These are phyloP conservation scores for Drosophila testacea DNA, from an alignment of 2,888 invertebrate genomes.

Conservation along the genomic window DNA sequence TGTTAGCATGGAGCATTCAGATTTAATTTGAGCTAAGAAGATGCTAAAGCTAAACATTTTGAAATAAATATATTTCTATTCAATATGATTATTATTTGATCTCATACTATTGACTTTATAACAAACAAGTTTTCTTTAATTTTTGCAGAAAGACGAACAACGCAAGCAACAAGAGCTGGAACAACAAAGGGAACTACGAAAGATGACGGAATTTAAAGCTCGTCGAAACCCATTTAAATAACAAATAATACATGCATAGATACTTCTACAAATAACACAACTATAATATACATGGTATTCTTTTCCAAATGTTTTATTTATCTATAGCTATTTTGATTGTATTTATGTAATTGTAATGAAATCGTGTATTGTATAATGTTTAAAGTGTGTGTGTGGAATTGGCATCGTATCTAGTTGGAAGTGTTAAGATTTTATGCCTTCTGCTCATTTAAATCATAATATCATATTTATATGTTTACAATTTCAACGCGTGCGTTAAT, in stretches of 20 bases:
- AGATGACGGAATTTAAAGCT: slow-evolving; percentile 83
- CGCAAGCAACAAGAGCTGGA: slow-evolving; percentile 79
- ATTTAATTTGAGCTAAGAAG: too few species aligned
- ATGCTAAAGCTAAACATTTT: too few species aligned
- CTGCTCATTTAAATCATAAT: background rate
- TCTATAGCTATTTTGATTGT: slow-evolving; percentile 8
- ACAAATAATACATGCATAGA: slow-evolving; percentile 20
- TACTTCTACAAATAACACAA: slow-evolving; percentile 10
- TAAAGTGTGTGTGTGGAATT: too few species aligned
- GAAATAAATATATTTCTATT: background rate
- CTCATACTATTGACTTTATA: background rate
- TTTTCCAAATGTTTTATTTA: slow-evolving; percentile 5
- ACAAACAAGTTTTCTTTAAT: background rate
- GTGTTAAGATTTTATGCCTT: background rate
- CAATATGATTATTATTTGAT: background rate
- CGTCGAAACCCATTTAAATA: slow-evolving; percentile 84
- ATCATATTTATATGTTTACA: slow-evolving; percentile 8
- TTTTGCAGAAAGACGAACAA: slow-evolving; percentile 82
- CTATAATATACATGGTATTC: slow-evolving; percentile 1
- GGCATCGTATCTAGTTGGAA: background rate
- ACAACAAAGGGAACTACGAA: slow-evolving; percentile 80
- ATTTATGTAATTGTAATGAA: slow-evolving; percentile 11
- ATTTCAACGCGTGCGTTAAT: slow-evolving; percentile 24
- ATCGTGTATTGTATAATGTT: background rate
- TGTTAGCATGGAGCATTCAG: background rate